Percentiles rank a stretch among this genome's conserved stretches.
phyloP scores from a whole-genome alignment of 2,113 vertebrate genomes.

The Albula glossodonta region DNA sequence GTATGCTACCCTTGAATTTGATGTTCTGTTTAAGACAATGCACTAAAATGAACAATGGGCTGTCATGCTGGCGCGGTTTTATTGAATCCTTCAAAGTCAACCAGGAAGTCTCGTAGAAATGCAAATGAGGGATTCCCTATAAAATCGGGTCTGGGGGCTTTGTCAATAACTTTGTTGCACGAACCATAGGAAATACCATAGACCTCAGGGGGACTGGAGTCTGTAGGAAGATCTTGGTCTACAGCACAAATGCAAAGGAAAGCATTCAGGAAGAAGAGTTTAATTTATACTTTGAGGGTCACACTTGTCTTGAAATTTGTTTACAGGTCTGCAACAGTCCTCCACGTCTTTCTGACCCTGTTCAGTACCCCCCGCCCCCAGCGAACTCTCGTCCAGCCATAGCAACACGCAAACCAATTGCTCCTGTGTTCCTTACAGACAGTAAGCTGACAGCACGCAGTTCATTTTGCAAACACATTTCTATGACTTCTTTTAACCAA shows the following conservation, averaged over 20 bases:
- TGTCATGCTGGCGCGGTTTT: background rate
- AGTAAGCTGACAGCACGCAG: conserved; percentile 64
- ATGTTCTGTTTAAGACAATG: background rate
- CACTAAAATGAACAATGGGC: background rate
- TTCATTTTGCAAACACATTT: background rate
- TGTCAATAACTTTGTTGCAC: conserved; percentile 10
- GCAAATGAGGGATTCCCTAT: conserved; percentile 23
- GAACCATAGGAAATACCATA: conserved; percentile 30
- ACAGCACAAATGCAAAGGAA: background rate
- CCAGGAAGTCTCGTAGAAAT: conserved; percentile 22
- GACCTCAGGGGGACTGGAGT: conserved; percentile 27
- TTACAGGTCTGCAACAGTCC: conserved; percentile 45
- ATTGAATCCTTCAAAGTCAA: conserved; percentile 18
- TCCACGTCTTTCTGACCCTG: conserved; percentile 39
- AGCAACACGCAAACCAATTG: conserved; percentile 49
- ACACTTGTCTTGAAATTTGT: conserved; percentile 32
- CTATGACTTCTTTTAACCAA: background rate
- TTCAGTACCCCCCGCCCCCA: conserved; percentile 56
- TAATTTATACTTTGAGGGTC: background rate
- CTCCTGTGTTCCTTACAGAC: conserved; percentile 53
- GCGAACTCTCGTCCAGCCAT: conserved; percentile 45
- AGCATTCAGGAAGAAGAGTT: background rate
- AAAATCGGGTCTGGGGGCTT: conserved; percentile 30
- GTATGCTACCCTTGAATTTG: background rate
- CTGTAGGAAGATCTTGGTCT: background rate